Conservation (phyloP, 2,888 invertebrate genomes). For the Exocentrus adspersus region DNA sequence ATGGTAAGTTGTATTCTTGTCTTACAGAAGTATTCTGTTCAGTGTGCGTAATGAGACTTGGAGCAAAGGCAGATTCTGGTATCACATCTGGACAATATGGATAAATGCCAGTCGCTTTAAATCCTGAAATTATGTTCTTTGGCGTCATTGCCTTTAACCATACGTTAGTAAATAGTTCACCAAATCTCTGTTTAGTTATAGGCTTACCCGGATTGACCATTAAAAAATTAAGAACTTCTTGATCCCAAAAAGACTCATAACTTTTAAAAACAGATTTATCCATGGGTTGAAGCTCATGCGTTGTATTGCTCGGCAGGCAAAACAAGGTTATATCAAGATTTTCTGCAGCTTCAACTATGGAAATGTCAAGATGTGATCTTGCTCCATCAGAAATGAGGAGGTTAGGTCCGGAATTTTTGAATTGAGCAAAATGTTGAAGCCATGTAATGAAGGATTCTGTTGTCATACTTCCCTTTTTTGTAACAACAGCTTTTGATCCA, state of each 20-base stretch:
- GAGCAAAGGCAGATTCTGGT: constrained; percentile 25
- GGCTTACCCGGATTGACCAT: constrained; percentile 15
- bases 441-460: constrained; percentile 40
- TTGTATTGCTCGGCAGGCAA: constrained; percentile 57
- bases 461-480: constrained; percentile 51
- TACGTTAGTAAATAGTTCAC: constrained; percentile 19
- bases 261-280: constrained; percentile 54
- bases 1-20: too few relatives aligned
- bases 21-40: not conserved
- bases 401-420: constrained; percentile 40
- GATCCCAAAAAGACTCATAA: constrained; percentile 33
- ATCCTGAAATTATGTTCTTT: constrained; percentile 26
- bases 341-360: constrained; percentile 51
- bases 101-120: constrained; percentile 19
- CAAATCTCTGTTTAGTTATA: constrained; percentile 27
- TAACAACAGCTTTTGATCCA: constrained; percentile 44
- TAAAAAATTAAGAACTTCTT: constrained; percentile 26
- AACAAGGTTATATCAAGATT: constrained; percentile 47
- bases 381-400: constrained; percentile 54
- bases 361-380: constrained; percentile 49
- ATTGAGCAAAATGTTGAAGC: constrained; percentile 48
- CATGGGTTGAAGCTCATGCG: constrained; percentile 56
- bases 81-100: constrained; percentile 1
- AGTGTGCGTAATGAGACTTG: not conserved
- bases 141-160: constrained; percentile 29